Base-by-base conservation (phyloP, 2,113 vertebrate species). In the Tragelaphus buxtoni region DNA sequence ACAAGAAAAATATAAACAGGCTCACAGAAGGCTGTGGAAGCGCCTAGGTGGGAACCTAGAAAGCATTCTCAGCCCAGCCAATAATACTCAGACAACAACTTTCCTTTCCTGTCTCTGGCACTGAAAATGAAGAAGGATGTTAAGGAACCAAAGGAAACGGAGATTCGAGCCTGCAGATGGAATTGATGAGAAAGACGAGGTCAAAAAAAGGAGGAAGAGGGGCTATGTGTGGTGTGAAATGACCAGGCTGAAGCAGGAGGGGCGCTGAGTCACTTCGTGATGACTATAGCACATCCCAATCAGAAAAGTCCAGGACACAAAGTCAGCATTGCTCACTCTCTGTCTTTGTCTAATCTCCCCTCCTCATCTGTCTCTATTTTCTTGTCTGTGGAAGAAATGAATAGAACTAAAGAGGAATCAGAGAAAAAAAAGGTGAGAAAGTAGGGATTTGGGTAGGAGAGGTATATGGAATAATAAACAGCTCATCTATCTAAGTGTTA, bases 71-170 rank as follows among this genome's bases (percentile, higher is more conserved):
- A 42, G n/a, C 32, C n/a, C 35, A 53, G 63, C n/a, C 61, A 74
- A 28, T 22, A 77, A 60, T 11, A 53, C n/a, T 18, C 28, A 83
- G 45, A 39, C 47, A 51, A 2, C 2, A 2, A 4, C 24, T 60
- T 88, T 42, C 39, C 22, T 74, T 79, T 82, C 79, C 90, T 88
- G 53, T 18, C 60, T 87, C 63, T 88, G n/a, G 56, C 8, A 2
- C 12, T 45, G 81, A 88, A 89, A 77, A 42, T 53, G 1, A 82
- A 65, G 82, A 74, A 76, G 11, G 42, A 4, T 47, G 39, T 88
- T 56, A 77, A 53, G 55, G 86, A 63, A 32, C 53, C 69, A 35
- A 86, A 35, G 8, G 77, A 30, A 49, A 35, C 35, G 39, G 39
- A 7, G 8, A 77, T 80, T 32, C 26, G 76, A 72, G 26, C 24